These are phyloP conservation scores for Melipona quadrifasciata DNA, from an alignment of 1,140 invertebrate species.

Conservation along the genomic window DNA sequence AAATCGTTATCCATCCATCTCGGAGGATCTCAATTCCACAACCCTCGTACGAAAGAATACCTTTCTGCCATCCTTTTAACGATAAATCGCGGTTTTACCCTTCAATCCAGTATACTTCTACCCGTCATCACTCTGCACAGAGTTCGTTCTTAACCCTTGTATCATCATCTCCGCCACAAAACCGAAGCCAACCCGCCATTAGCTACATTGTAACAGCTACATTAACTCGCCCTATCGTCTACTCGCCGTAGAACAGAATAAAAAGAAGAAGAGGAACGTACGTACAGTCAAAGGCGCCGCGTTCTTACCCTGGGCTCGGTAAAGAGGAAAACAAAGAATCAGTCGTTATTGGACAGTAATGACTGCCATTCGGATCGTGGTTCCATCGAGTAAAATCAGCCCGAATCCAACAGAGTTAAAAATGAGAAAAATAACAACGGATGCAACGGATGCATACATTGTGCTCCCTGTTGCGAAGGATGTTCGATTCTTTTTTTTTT, in stretches of 20 bases:
- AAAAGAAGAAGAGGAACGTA: not conserved
- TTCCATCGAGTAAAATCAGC: not conserved
- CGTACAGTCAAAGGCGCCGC: constrained; percentile 19
- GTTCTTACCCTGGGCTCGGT: not conserved
- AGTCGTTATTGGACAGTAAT: constrained; percentile 39
- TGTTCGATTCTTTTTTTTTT: too few relatives aligned
- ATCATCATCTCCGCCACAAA: not conserved
- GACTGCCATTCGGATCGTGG: constrained; percentile 26
- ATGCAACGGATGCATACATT: too few relatives aligned
- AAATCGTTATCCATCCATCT: not conserved
- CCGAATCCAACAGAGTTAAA: too few relatives aligned
- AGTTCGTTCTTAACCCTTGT: not conserved
- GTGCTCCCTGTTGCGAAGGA: too few relatives aligned
- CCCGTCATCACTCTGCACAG: not conserved
- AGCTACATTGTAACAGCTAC: constrained; percentile 16
- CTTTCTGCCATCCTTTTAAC: not conserved
- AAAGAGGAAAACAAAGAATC: constrained; percentile 7
- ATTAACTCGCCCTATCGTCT: not conserved
- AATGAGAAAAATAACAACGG: too few relatives aligned
- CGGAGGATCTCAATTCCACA: not conserved
- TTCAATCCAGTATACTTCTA: not conserved
- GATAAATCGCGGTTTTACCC: not conserved
- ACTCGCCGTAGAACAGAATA: not conserved
- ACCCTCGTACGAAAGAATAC: not conserved
- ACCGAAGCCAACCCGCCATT: constrained; percentile 1